Conservation (phyloP, 2,113 vertebrate genomes). For the Charadrius vociferus region DNA sequence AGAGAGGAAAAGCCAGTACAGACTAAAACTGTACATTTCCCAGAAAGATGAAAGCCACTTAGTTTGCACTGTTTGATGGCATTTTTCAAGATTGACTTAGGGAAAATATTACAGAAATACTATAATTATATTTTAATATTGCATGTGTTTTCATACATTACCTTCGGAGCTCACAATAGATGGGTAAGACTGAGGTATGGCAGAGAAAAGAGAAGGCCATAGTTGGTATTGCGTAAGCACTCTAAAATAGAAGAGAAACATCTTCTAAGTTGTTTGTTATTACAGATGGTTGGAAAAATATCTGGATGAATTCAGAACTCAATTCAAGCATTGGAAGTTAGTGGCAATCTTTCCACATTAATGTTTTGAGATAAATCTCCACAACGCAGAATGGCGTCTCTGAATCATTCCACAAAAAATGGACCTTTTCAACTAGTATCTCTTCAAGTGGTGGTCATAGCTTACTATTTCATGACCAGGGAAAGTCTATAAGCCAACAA, state of each 20-base stretch:
- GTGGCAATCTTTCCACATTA: not conserved
- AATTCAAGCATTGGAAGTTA: not conserved
- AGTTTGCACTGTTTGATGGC: not conserved
- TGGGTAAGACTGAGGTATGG: constrained; percentile 94
- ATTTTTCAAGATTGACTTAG: not conserved
- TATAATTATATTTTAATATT: not conserved
- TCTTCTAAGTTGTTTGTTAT: not conserved
- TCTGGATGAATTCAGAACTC: not conserved
- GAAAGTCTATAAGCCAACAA: not conserved
- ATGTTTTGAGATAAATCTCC: not conserved
- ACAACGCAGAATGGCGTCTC: not conserved
- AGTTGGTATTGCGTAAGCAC: constrained; percentile 91
- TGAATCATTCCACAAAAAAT: not conserved
- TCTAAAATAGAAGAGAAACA: constrained; percentile 78
- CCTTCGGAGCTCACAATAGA: constrained; percentile 92
- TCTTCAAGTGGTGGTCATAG: not conserved
- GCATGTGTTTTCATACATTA: constrained; percentile 22
- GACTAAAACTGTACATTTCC: not conserved
- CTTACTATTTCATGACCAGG: not conserved
- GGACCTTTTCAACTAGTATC: not conserved
- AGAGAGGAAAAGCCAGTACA: constrained; percentile 14
- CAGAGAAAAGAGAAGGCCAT: constrained; percentile 99
- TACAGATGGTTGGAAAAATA: not conserved
- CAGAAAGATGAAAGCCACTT: not conserved
- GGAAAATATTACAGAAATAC: not conserved